Base-by-base conservation (phyloP, 2,888 invertebrate genomes). In the Orchesellides sinensis region DNA sequence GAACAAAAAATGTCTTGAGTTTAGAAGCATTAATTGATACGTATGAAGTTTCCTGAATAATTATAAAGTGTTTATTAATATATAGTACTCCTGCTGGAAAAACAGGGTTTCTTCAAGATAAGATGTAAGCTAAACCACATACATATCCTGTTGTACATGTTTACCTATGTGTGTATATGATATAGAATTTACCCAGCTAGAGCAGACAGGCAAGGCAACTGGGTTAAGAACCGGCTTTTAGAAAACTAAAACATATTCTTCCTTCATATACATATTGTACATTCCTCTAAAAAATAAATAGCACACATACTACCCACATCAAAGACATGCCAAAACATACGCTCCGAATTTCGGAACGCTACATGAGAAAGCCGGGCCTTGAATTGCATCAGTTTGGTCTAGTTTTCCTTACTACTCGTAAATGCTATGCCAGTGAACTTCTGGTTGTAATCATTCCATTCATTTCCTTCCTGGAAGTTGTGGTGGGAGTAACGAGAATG, bases 371-470 rank as follows among this genome's bases (percentile, higher is more conserved):
- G 25, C 19, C 47, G 35, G 21, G 27, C 72, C 47, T 29, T 29
- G 72, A 72, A 27, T 72, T 72, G 61, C 72, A 72, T 72, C 72
- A 72, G 45, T 72, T 72, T 47, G 45, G 29, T 72, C 61, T 72
- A 59, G 47, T 45, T 72, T n/a, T 19, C 14, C 3, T 12, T 14
- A 23, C 6, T 29, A 29, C 17, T n/a, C n/a, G n/a, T n/a, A n/a
- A n/a, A n/a, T 59, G 19, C 21, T 68, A 17, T 72, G 19, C 59
- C 40, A 72, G n/a, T 61, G 59, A 72, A 59, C 59, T 72, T 59
- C 45, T 72, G 54, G 21, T 54, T 32, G 56, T 49, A 14, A 59
- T 27, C 61, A 59, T 54, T 54, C 3, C 5, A 49, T 40, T 72
- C 54, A 54, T 69, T 69, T 72, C 72, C 72, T 47, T 72, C 54